Base-by-base conservation (phyloP, 2,888 invertebrate species). In the Steinernema carpocapsae region DNA sequence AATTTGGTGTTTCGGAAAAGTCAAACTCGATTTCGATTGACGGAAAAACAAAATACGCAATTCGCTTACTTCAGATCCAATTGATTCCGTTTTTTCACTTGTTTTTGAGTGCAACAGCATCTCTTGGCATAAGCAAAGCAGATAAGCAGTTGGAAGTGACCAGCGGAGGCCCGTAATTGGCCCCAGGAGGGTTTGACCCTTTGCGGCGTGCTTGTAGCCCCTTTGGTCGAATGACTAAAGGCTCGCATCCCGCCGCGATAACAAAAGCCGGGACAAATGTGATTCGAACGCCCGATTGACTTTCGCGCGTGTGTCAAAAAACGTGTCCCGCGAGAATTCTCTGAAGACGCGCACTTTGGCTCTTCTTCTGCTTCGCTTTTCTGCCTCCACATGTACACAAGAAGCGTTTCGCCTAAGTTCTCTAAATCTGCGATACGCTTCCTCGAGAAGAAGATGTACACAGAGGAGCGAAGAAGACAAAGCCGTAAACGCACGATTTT, bases 221-320 rank as follows among this genome's bases (percentile, higher is more conserved):
- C 43, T 7, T 14, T 14, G 43, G 10, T 17, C 48, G 48, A 48
- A 48, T 48, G 48, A 48, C 48, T 48, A 48, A 48, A 48, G n/a
- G 19, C 19, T 19, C 19, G 17, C 48, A 14, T 17, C 48, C n/a
- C 48, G 48, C 48, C n/a, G 48, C 48, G n/a, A 48, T 48, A 48
- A 48, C 48, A 48, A 48, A n/a, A 48, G 48, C 48, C 19, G n/a
- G n/a, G 48, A 48, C 48, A 48, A 48, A 48, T 48, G 48, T 48
- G 48, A 48, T 26, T 26, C 24, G 56, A 56, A 56, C 56, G 56
- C 56, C 56, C 56, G 56, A 56, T 56, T 56, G 56, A 56, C n/a
- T 56, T 56, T 56, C 22, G 56, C 56, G 56, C 43, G 10, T 22
- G 22, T 19, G 24, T 22, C n/a, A 56, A 48, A 56, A 56, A 56